Percentiles rank a stretch among this genome's conserved stretches.
These are phyloP conservation scores for Poecilia gillii DNA, from an alignment of 2,797 vertebrate genomes.

Conservation along the genomic window DNA sequence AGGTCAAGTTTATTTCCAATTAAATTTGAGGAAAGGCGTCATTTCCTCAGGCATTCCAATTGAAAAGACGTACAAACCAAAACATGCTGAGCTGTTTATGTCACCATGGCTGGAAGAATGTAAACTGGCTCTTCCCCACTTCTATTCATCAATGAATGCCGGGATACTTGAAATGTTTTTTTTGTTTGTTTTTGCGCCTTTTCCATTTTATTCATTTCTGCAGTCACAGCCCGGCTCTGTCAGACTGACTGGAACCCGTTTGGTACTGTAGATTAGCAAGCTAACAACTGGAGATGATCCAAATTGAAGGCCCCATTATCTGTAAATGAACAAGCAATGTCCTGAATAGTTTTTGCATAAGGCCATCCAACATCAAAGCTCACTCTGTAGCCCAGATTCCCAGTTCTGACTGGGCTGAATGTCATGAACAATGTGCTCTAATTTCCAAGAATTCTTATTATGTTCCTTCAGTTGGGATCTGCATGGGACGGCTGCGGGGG, in stretches of 20 bases:
- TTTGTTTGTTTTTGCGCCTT: not conserved
- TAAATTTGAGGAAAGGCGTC: constrained; percentile 36
- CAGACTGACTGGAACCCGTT: constrained; percentile 25
- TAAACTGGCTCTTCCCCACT: constrained; percentile 55
- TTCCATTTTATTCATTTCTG: constrained; percentile 14
- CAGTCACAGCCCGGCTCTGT: not conserved
- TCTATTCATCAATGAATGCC: constrained; percentile 45
- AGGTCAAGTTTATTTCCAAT: not conserved
- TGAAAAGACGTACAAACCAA: constrained; percentile 51
- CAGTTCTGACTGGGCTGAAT: constrained; percentile 2
- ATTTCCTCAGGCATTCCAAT: constrained; percentile 40
- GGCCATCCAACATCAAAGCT: constrained; percentile 49
- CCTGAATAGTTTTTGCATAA: constrained; percentile 71
- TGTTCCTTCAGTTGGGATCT: constrained; percentile 5
- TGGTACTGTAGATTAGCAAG: constrained; percentile 40
- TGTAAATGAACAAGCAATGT: constrained; percentile 63
- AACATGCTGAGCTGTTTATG: constrained; percentile 64
- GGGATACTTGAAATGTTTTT: constrained; percentile 41
- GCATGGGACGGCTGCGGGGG: not conserved
- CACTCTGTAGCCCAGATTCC: constrained; percentile 36
- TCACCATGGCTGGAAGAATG: constrained; percentile 61
- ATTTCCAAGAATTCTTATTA: constrained; percentile 33
- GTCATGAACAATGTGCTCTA: constrained; percentile 27
- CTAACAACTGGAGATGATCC: constrained; percentile 62
- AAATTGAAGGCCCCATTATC: constrained; percentile 69